Percentiles rank a stretch among this genome's conserved stretches.
Evolutionary conservation across 2,113 vertebrate genomes (phyloP).

Genomic region (Poicephalus gulielmi): DNA sequence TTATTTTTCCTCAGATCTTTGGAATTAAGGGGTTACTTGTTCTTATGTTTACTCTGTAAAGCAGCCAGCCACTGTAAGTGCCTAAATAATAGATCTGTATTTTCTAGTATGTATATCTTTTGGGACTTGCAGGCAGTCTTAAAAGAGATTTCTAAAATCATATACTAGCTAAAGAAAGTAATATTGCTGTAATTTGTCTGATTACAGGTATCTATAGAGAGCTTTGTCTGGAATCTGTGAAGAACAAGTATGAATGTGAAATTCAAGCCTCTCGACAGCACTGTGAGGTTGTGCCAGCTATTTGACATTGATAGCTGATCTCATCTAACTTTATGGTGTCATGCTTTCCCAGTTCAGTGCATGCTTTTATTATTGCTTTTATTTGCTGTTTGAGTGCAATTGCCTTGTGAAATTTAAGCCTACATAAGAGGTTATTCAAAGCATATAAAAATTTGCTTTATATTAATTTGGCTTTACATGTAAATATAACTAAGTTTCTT

Average conservation of each 20-base stretch:
- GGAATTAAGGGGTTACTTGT: background rate
- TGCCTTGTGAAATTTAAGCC: background rate
- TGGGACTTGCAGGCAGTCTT: background rate
- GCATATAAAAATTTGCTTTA: background rate
- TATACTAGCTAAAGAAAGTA: background rate
- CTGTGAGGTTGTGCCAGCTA: constrained; percentile 87
- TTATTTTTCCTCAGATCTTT: background rate
- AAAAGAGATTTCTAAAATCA: background rate
- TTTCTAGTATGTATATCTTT: background rate
- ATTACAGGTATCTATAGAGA: constrained; percentile 93
- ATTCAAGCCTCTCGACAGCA: constrained; percentile 96
- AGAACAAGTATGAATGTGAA: constrained; percentile 98
- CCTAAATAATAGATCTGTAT: background rate
- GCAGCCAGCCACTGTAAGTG: background rate
- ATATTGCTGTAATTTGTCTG: constrained; percentile 57
- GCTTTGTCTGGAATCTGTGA: constrained; percentile 94
- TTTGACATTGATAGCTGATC: constrained; percentile 34
- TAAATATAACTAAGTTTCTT: background rate
- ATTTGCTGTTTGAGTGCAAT: background rate
- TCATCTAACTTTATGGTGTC: constrained; percentile 1
- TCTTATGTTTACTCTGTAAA: background rate
- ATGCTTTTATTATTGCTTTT: background rate
- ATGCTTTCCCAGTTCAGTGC: background rate
- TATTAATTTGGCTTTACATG: background rate
- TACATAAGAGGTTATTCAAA: background rate